Evolutionary conservation across 2,888 invertebrate species (phyloP).

Genomic region (Glaucopsyche alexis): DNA sequence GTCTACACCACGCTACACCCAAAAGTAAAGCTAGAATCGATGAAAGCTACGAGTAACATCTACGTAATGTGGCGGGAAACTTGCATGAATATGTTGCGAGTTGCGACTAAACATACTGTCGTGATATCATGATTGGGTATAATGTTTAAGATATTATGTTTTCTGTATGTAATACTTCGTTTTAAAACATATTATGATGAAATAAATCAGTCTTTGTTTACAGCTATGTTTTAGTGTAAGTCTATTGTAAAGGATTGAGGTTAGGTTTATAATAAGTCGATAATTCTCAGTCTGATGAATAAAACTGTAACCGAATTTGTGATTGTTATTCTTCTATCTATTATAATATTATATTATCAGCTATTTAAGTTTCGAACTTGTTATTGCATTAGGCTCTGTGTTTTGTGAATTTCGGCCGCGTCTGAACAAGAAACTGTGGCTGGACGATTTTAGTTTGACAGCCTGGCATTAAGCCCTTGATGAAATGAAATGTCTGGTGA

Average conservation of each 20-base stretch:
- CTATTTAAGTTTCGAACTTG: background rate
- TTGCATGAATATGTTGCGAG: background rate
- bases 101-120: background rate
- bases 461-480: no score
- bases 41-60: background rate
- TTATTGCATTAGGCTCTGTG: background rate
- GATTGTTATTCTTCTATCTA: background rate
- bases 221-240: background rate
- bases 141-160: background rate
- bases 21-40: slow-evolving; percentile 13
- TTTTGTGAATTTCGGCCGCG: background rate
- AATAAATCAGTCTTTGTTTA: background rate
- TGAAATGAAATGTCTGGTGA: background rate
- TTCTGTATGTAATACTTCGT: background rate
- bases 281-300: background rate
- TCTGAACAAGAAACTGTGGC: background rate
- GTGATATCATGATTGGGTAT: background rate
- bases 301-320: background rate
- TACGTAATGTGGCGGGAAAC: slow-evolving; percentile 22
- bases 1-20: slow-evolving; percentile 1
- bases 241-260: no score
- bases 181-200: background rate
- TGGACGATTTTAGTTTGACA: no score
- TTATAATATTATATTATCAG: no score
- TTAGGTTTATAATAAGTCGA: background rate